These are phyloP conservation scores for Cotesia typhae DNA, from an alignment of 1,140 invertebrate genomes.

Conservation along the genomic window DNA sequence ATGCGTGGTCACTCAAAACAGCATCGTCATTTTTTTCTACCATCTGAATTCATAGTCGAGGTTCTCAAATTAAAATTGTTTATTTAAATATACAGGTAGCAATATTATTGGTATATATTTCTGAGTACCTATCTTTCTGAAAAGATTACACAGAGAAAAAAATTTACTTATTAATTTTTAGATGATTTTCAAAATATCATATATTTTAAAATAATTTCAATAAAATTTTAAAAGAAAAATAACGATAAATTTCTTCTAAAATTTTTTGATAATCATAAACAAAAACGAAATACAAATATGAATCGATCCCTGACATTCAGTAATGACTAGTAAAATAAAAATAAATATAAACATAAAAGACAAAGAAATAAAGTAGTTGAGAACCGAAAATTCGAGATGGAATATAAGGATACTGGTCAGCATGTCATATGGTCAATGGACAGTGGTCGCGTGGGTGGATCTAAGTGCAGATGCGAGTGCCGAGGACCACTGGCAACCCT, in stretches of 20 bases:
- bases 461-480: conserved; percentile 55
- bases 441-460: conserved; percentile 55
- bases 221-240: too few relatives aligned
- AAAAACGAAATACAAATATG: neutral
- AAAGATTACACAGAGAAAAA: too few relatives aligned
- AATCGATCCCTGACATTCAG: neutral
- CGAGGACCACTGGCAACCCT: conserved; percentile 55
- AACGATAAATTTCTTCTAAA: too few relatives aligned
- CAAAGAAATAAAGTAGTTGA: conserved; percentile 41
- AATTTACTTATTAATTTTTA: too few relatives aligned
- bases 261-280: neutral
- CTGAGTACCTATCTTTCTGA: too few relatives aligned
- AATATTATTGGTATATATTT: too few relatives aligned
- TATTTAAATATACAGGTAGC: neutral
- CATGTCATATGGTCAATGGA: conserved; percentile 66
- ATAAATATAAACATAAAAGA: neutral
- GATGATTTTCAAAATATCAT: too few relatives aligned
- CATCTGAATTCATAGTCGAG: neutral
- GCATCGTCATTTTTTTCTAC: conserved; percentile 10
- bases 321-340: conserved; percentile 1
- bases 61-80: conserved; percentile 16
- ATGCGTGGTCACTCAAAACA: neutral
- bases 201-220: too few relatives aligned
- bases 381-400: conserved; percentile 43
- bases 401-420: conserved; percentile 62